Conservation (phyloP, 2,888 invertebrate genomes). For the Eremobia ochroleuca region DNA sequence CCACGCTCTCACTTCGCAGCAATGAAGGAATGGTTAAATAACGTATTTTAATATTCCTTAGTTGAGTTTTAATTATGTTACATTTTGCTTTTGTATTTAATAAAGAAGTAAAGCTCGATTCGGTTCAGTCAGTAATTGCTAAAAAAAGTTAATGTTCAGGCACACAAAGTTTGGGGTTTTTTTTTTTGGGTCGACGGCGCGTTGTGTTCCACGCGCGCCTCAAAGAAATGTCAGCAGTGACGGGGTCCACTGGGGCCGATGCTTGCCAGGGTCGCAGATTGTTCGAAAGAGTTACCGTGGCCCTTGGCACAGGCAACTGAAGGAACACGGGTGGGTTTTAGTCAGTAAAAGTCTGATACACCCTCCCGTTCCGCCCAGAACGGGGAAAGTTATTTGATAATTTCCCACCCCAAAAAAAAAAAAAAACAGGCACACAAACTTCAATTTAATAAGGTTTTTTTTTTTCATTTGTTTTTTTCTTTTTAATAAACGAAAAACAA, state of each 20-base stretch:
- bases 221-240: too few relatives aligned
- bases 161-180: background rate
- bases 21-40: slow-evolving; percentile 36
- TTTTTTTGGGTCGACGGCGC: too few relatives aligned
- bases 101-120: slow-evolving; percentile 1
- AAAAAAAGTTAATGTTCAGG: background rate
- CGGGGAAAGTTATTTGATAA: too few relatives aligned
- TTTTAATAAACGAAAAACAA: background rate
- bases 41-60: slow-evolving; percentile 42
- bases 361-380: too few relatives aligned
- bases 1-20: slow-evolving; percentile 8
- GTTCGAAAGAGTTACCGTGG: too few relatives aligned
- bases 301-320: too few relatives aligned
- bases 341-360: too few relatives aligned
- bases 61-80: slow-evolving; percentile 38
- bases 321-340: too few relatives aligned
- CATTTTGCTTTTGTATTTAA: slow-evolving; percentile 7
- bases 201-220: too few relatives aligned
- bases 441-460: background rate
- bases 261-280: too few relatives aligned
- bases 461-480: background rate
- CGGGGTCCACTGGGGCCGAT: too few relatives aligned
- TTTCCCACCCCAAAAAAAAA: too few relatives aligned
- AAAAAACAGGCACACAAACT: background rate
- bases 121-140: background rate